Base-by-base conservation (phyloP, 2,888 invertebrate species). In the Ophion ventricosus region DNA sequence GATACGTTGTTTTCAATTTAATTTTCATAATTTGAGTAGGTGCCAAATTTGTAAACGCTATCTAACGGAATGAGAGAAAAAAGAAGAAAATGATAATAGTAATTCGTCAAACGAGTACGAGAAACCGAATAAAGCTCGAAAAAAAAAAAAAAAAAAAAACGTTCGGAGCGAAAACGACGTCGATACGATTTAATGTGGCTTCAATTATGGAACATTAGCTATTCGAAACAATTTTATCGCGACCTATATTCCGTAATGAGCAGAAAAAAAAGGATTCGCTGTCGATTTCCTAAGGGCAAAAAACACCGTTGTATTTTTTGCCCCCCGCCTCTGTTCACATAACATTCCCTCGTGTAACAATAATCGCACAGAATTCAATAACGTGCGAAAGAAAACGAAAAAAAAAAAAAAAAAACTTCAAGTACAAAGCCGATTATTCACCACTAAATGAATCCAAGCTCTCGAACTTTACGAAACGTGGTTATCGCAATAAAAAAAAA, bases 21-120 rank as follows among this genome's bases (percentile, higher is more conserved):
- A 83, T 43, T 81, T 64, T 64, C 20, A 1, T 59, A 0, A 35
- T 63, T 56, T 77, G 77, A 66, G 80, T 85, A 87, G 88, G 88
- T 89, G 88, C 88, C 88, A 87, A 87, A 87, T 87, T 85, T 85
- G 75, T 85, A 85, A 75, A 81, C 61, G 74, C 78, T 87, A 70
- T 74, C 75, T 75, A 66, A 70, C 54, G 54, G 63, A 17, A 79
- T 56, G 49, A 23, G 25, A 17, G 63, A 61, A 69, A 49, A 10
- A 23, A 7, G 29, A 56, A 76, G 64, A 73, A 64, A 76, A 70
- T 29, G 40, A 66, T 43, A 23, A 66, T 57, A 40, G 49, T 56
- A 66, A 66, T 72, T 67, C 74, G 25, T 43, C 26, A 64, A 63
- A 74, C 64, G 26, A 67, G 63, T 69, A 25, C 69, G 63, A n/a